phyloP scores from a whole-genome alignment of 2,888 invertebrate species.

The Eristalinus aeneus region DNA sequence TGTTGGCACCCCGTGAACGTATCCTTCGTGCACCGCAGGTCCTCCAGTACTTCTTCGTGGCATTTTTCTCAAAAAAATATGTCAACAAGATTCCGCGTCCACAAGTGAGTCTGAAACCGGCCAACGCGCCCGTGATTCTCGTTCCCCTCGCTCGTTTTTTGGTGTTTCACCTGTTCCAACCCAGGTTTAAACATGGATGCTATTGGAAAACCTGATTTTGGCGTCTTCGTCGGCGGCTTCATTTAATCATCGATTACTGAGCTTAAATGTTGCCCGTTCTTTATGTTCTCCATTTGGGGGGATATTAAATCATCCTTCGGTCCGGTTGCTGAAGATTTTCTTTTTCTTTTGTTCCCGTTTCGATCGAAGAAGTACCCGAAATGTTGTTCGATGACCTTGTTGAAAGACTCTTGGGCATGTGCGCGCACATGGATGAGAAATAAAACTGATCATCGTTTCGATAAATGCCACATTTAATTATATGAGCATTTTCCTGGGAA shows the following conservation, averaged over 20 bases:
- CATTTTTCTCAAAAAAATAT: conserved; percentile 40
- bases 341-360: background rate
- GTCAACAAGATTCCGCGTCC: conserved; percentile 53
- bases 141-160: conserved; percentile 36
- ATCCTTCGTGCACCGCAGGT: conserved; percentile 15
- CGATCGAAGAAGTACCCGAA: background rate
- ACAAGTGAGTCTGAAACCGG: conserved; percentile 13
- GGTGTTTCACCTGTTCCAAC: conserved; percentile 53
- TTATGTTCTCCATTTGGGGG: conserved; percentile 60
- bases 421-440: conserved; percentile 10
- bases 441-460: conserved; percentile 36
- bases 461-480: conserved; percentile 43
- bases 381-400: conserved; percentile 47
- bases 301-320: conserved; percentile 55
- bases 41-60: conserved; percentile 13
- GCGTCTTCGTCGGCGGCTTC: conserved; percentile 40
- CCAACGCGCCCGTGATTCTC: conserved; percentile 31
- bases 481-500: conserved; percentile 29
- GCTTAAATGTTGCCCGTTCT: conserved; percentile 53
- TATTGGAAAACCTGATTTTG: conserved; percentile 47
- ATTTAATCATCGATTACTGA: conserved; percentile 67
- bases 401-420: conserved; percentile 37
- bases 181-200: background rate
- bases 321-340: background rate
- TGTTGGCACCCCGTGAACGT: conserved; percentile 16